A percentile compares a stretch with the other conserved stretches of the same genome.
Conservation (phyloP, 2,797 vertebrate species). For the Nannoperca obscura region DNA sequence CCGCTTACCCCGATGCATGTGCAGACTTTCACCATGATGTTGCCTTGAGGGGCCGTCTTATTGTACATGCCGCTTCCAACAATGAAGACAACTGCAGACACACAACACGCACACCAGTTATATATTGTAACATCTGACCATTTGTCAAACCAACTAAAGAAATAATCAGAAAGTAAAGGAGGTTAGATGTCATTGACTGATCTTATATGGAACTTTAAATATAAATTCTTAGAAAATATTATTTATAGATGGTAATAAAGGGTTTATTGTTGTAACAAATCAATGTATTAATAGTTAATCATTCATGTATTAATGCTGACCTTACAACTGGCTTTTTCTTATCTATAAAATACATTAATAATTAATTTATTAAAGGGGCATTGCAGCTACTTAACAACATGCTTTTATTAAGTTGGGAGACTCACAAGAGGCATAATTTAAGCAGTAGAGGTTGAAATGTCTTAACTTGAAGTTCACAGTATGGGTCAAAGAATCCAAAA, state of each 20-base stretch:
- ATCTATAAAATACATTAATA: not conserved
- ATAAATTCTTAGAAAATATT: not conserved
- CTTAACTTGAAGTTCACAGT: not conserved
- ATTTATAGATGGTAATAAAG: not conserved
- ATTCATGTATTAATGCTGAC: not conserved
- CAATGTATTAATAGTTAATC: not conserved
- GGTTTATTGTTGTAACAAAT: not conserved
- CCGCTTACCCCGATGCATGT: conserved; percentile 89
- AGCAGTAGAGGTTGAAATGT: not conserved
- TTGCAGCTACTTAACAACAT: not conserved
- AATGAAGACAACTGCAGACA: conserved; percentile 91
- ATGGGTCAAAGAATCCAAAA: not conserved
- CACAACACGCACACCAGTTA: conserved; percentile 25
- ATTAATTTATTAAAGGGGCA: not conserved
- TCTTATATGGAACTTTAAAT: not conserved
- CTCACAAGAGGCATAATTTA: not conserved
- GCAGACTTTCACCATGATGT: conserved; percentile 89
- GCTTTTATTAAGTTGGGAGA: not conserved
- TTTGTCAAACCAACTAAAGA: not conserved
- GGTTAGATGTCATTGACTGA: not conserved
- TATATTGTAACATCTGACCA: not conserved
- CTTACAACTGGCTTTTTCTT: not conserved
- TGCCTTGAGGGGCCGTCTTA: conserved; percentile 91
- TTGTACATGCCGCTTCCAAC: conserved; percentile 90
- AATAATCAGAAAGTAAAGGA: not conserved